phyloP scores from a whole-genome alignment of 37 sponge, comb jelly and placozoan genomes.

The Crambe crambe region DNA sequence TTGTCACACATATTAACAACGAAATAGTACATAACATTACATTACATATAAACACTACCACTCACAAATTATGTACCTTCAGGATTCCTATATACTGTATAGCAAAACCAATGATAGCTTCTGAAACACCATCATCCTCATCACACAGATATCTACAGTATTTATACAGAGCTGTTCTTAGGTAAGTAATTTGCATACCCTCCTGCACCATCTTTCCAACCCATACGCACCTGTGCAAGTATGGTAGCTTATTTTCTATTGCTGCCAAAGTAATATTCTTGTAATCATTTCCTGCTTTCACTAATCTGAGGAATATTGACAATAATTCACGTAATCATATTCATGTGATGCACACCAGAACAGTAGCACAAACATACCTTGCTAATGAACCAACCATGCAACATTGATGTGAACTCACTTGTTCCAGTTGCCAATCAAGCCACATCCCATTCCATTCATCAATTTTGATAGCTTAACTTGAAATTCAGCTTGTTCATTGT shows the following conservation, averaged over 20 bases:
- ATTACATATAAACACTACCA: background rate
- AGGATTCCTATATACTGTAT: constrained; percentile 64
- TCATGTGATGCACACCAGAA: no score
- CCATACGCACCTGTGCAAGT: constrained; percentile 50
- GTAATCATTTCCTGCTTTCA: constrained; percentile 36
- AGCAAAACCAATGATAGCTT: constrained; percentile 75
- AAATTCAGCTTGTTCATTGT: constrained; percentile 77
- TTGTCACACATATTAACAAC: background rate
- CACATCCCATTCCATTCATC: constrained; percentile 77
- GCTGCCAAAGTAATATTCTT: constrained; percentile 28
- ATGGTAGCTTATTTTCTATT: constrained; percentile 57
- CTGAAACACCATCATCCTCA: constrained; percentile 93
- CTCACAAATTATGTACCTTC: constrained; percentile 49
- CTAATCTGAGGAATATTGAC: no score
- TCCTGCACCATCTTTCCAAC: no score
- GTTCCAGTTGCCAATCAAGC: constrained; percentile 65
- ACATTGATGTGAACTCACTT: constrained; percentile 49
- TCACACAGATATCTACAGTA: constrained; percentile 56
- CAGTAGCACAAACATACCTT: background rate
- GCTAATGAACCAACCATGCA: background rate
- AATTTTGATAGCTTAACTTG: constrained; percentile 61
- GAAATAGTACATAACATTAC: background rate
- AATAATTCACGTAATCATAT: no score
- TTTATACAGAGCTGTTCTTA: background rate
- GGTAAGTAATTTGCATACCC: no score